Conservation (phyloP, 2,113 vertebrate genomes). For the Dipodomys stephensi region DNA sequence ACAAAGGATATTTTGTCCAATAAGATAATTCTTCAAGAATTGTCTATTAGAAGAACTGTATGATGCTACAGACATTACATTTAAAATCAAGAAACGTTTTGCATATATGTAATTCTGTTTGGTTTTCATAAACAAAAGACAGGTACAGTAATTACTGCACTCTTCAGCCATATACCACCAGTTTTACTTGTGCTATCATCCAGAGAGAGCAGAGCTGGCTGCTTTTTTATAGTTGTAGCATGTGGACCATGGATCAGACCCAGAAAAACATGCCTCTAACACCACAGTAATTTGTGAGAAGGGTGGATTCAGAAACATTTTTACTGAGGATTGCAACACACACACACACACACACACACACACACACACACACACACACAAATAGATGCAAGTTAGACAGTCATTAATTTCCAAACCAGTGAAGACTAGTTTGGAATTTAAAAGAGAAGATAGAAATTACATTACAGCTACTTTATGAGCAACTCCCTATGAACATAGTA, state of each 20-base stretch:
- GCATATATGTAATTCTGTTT: not conserved
- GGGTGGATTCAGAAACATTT: slow-evolving; percentile 19
- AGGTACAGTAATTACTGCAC: not conserved
- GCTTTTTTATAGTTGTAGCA: slow-evolving; percentile 16
- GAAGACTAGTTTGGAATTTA: not conserved
- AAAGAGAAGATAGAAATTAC: not conserved
- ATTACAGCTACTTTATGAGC: not conserved
- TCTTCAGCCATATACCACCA: not conserved
- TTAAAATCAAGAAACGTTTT: not conserved
- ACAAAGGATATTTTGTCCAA: not conserved
- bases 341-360: too few species aligned
- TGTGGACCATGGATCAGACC: not conserved
- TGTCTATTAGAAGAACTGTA: not conserved
- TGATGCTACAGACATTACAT: not conserved
- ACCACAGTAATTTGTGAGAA: not conserved
- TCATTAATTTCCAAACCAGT: slow-evolving; percentile 51
- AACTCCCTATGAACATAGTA: not conserved
- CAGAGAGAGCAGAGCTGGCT: not conserved
- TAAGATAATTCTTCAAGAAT: not conserved
- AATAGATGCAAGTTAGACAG: not conserved
- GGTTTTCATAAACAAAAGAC: not conserved
- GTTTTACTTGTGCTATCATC: not conserved
- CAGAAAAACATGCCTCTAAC: slow-evolving; percentile 4
- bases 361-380: too few species aligned
- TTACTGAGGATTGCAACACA: slow-evolving; percentile 7